Evolutionary conservation across 2,797 vertebrate species (phyloP), one percentile per base, ranked within the genome.

Genomic region (Artibeus lituratus): DNA sequence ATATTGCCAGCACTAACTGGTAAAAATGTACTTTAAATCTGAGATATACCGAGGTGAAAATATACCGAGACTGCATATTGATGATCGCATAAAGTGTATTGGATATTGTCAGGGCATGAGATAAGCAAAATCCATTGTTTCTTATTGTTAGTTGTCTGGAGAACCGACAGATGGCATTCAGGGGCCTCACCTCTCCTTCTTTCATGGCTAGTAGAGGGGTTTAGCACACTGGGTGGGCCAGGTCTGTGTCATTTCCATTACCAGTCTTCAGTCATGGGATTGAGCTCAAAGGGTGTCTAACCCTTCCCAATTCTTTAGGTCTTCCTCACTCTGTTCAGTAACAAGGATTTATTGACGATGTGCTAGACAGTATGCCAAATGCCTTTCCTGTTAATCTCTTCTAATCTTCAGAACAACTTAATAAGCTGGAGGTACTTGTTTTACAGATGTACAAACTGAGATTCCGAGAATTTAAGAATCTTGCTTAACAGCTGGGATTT

Each of bases 381-480:
- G 47, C 10, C 92, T 70, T 90, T 83, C 47, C 3, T 18, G 42
- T 86, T 78, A 59, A 59, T 57, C 16, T 78, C 42, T 91, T 84
- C 74, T 82, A 78, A 77, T 90, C 10, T 19, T 83, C 32, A 73
- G 18, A 89, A 37, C 35, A 74, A 26, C 24, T 85, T 74, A 74
- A 49, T 81, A 92, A 72, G 24, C 29, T 93, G 44, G 18, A 92
- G 24, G 15, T 51, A 42, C 44, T 91, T 76, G 5, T 90, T 92
- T 97, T 83, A 82, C 3, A 82, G 42, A 89, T 26, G 10, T 29
- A 92, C 18, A 94, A 76, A 76, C 22, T 51, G 55, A 81, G 69
- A 59, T n/a, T 87, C 49, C 53, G 37, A 74, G 57, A 74, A 94
- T 92, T 94, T 92, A 74, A 82, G 44, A 86, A 77, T 72, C 59